A percentile compares a stretch with the other conserved stretches of the same genome.
phyloP scores from a whole-genome alignment of 2,797 vertebrate genomes.

The Myotis planiceps region DNA sequence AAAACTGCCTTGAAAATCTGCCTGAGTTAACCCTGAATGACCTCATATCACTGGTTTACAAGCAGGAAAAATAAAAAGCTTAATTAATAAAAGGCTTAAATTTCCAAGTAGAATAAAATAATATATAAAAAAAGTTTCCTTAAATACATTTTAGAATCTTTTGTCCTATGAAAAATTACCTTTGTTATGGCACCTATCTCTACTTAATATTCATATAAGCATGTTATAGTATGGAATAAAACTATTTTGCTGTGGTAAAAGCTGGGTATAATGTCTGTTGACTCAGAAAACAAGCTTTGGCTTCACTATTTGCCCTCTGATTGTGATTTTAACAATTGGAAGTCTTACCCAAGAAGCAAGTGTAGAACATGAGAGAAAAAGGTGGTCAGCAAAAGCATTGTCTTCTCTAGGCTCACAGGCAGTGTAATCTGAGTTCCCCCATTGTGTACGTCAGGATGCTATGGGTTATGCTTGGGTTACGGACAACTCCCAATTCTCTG shows the following conservation, averaged over 20 bases:
- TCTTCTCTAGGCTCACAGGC: background rate
- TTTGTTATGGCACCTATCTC: background rate
- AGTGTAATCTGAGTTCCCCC: background rate
- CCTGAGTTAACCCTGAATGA: constrained; percentile 40
- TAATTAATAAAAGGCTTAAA: constrained; percentile 30
- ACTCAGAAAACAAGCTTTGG: background rate
- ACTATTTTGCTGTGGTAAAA: background rate
- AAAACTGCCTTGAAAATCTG: constrained; percentile 36
- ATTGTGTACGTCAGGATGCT: background rate
- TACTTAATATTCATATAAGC: background rate
- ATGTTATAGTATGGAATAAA: background rate
- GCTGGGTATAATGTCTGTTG: background rate
- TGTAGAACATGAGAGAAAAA: background rate
- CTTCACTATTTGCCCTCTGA: background rate
- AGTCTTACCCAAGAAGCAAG: background rate
- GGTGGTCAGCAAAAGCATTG: background rate
- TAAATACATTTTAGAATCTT: background rate
- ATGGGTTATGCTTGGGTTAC: background rate
- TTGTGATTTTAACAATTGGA: background rate
- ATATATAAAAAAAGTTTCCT: background rate
- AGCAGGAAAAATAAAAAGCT: background rate
- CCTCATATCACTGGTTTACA: background rate
- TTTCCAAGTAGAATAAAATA: constrained; percentile 18
- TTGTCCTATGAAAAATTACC: constrained; percentile 8
- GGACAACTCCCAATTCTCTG: background rate